Evolutionary conservation across 2,797 vertebrate genomes (phyloP).

Genomic region (Tangara arthus): DNA sequence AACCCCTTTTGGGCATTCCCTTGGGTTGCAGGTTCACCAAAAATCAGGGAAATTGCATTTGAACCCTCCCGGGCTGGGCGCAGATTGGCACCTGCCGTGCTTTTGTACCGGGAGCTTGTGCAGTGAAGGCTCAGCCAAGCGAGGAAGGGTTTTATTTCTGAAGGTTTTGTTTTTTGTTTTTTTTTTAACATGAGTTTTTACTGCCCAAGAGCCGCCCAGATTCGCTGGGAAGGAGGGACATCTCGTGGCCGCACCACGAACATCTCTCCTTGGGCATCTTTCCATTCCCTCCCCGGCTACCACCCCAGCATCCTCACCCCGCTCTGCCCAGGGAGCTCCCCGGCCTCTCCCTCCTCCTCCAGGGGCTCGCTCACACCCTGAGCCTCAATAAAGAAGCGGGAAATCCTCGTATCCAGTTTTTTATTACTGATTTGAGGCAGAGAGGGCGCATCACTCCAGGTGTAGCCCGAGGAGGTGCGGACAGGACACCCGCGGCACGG

Average conservation of each 20-base stretch:
- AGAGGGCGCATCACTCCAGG: neutral
- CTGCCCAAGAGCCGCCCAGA: neutral
- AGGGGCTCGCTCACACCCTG: neutral
- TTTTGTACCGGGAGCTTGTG: neutral
- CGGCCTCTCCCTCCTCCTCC: neutral
- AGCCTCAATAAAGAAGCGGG: accelerated
- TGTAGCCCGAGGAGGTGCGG: neutral
- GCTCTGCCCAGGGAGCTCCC: neutral
- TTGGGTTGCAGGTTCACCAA: accelerated
- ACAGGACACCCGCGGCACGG: no score
- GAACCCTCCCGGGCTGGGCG: neutral
- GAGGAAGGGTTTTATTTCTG: neutral
- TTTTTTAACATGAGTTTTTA: accelerated
- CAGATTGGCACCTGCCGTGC: accelerated
- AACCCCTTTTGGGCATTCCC: neutral
- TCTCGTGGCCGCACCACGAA: slow-evolving; percentile 7
- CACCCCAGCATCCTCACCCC: neutral
- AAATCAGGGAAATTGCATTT: neutral
- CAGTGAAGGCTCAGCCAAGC: neutral
- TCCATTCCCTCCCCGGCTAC: accelerated
- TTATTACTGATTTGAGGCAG: neutral
- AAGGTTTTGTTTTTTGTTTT: neutral
- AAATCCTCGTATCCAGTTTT: neutral
- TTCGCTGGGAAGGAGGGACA: slow-evolving; percentile 36
- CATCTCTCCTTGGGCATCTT: neutral